These are phyloP conservation scores for Excalfactoria chinensis DNA, from an alignment of 2,113 vertebrate genomes.

Conservation along the genomic window DNA sequence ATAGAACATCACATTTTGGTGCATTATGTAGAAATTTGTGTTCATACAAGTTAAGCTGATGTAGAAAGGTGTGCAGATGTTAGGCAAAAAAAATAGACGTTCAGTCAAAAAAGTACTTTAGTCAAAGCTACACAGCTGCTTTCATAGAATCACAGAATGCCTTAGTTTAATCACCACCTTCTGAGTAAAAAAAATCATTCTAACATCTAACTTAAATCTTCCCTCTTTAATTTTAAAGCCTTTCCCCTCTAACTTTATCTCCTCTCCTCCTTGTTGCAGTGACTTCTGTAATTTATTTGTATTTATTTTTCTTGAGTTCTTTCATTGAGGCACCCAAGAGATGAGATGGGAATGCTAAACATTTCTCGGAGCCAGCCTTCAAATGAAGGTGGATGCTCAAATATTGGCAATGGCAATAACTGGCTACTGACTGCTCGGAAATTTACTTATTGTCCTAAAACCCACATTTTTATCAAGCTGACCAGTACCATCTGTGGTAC, in stretches of 20 bases:
- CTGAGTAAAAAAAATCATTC: too few relatives aligned
- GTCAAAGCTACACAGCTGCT: not conserved
- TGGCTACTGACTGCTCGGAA: not conserved
- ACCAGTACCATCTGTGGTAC: not conserved
- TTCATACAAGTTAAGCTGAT: not conserved
- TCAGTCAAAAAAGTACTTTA: not conserved
- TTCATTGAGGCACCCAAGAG: rapidly evolving
- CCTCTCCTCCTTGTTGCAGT: not conserved
- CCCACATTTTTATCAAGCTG: not conserved
- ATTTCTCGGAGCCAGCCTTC: not conserved
- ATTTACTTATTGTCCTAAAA: not conserved
- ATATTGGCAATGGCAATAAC: rapidly evolving
- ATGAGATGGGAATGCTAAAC: rapidly evolving
- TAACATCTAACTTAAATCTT: too few relatives aligned
- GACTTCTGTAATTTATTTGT: not conserved
- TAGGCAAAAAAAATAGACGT: not conserved
- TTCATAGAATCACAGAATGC: not conserved
- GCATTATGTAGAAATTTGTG: not conserved
- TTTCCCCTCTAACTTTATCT: not conserved
- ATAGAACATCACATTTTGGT: not conserved
- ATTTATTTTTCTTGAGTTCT: not conserved
- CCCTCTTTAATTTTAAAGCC: too few relatives aligned
- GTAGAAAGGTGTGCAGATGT: not conserved
- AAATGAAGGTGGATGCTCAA: not conserved
- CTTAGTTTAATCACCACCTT: too few relatives aligned